A percentile compares a stretch with the other conserved stretches of the same genome.
Conservation (phyloP, 2,888 invertebrate genomes). For the Erebia palarica region DNA sequence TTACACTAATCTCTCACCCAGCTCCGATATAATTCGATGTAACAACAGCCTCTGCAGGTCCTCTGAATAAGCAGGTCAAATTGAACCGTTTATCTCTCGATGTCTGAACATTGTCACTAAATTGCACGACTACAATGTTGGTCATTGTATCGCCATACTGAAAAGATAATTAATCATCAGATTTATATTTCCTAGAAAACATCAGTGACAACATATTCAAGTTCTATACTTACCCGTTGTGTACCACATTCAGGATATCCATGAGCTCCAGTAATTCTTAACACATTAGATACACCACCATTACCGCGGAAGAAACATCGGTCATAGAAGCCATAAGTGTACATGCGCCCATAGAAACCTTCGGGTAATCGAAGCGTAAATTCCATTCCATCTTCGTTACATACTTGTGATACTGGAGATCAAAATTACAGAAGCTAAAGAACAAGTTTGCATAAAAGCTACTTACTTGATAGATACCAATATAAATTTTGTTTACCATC, state of each 20-base stretch:
- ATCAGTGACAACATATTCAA: background rate
- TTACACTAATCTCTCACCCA: slow-evolving; percentile 83
- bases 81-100: slow-evolving; percentile 95
- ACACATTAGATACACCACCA: slow-evolving; percentile 91
- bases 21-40: slow-evolving; percentile 96
- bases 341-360: slow-evolving; percentile 94
- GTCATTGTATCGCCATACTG: slow-evolving; percentile 96
- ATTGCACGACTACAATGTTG: slow-evolving; percentile 96
- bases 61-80: slow-evolving; percentile 94
- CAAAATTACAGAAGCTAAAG: slow-evolving; percentile 7
- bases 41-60: slow-evolving; percentile 95
- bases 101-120: slow-evolving; percentile 96
- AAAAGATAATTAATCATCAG: slow-evolving; percentile 21
- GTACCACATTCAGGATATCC: slow-evolving; percentile 98
- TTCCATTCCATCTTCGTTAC: slow-evolving; percentile 97
- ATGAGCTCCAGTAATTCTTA: slow-evolving; percentile 93
- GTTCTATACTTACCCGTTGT: slow-evolving; percentile 84
- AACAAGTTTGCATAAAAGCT: background rate
- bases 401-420: slow-evolving; percentile 91
- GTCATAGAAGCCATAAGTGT: slow-evolving; percentile 95
- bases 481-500: slow-evolving; percentile 84
- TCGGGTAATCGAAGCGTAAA: slow-evolving; percentile 94
- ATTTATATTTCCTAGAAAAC: background rate
- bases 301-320: slow-evolving; percentile 95
- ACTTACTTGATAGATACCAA: background rate